Percentiles rank a stretch among this genome's conserved stretches.
These are phyloP conservation scores for Tympanoctomys barrerae DNA, from an alignment of 2,797 vertebrate genomes.

Conservation along the genomic window DNA sequence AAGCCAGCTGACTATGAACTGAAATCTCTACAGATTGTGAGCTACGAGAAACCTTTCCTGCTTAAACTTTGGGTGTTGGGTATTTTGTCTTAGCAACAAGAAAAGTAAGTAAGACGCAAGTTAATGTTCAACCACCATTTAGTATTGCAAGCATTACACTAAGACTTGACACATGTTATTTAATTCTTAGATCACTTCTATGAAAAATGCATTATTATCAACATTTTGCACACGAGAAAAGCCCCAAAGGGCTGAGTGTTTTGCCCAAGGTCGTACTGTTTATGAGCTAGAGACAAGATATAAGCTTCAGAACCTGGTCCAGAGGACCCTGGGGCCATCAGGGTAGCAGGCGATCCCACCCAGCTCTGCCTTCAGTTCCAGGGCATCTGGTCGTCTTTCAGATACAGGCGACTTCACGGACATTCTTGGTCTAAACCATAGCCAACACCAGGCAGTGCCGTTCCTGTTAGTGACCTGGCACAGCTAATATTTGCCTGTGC, in stretches of 20 bases:
- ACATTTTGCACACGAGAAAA: neutral
- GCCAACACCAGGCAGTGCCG: neutral
- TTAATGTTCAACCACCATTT: neutral
- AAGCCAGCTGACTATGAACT: neutral
- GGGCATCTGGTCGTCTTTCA: neutral
- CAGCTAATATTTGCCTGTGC: neutral
- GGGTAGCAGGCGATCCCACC: neutral
- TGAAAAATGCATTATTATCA: neutral
- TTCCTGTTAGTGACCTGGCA: neutral
- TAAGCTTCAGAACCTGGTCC: neutral
- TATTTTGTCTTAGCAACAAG: neutral
- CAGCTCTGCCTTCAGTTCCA: neutral
- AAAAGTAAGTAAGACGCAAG: neutral
- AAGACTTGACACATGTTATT: neutral
- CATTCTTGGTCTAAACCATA: neutral
- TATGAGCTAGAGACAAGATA: neutral
- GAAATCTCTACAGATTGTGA: neutral
- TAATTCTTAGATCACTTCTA: neutral
- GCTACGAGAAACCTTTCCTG: neutral
- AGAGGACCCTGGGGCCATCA: neutral
- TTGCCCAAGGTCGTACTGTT: neutral
- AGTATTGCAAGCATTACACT: neutral
- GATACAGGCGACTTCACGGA: neutral
- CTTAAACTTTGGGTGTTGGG: neutral
- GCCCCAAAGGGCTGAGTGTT: neutral